Evolutionary conservation across 2,888 invertebrate genomes (phyloP).

Genomic region (Ectemnius lituratus): DNA sequence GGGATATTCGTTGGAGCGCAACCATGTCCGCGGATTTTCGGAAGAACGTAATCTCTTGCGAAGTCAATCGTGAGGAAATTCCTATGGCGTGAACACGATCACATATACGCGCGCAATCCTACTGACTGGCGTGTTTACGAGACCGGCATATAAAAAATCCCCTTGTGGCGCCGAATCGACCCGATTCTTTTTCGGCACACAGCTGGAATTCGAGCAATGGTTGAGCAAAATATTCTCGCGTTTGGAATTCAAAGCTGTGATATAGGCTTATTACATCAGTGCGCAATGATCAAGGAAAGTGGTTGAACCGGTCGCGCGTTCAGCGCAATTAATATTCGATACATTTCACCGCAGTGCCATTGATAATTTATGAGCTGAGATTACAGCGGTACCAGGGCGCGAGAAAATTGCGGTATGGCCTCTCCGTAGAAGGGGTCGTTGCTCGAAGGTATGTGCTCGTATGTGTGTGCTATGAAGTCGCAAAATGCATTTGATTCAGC

Average conservation of each 20-base stretch:
- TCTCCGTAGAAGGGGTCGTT: not conserved
- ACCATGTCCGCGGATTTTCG: not conserved
- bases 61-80: conserved; percentile 35
- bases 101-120: too few relatives aligned
- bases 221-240: too few relatives aligned
- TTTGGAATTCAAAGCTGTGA: too few relatives aligned
- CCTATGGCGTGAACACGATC: conserved; percentile 9
- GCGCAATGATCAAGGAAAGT: not conserved
- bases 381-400: conserved; percentile 19
- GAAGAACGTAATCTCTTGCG: conserved; percentile 30
- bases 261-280: too few relatives aligned
- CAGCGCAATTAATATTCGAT: not conserved
- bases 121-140: too few relatives aligned
- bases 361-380: conserved; percentile 22
- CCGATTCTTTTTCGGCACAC: too few relatives aligned
- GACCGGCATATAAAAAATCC: too few relatives aligned
- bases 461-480: not conserved
- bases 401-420: not conserved
- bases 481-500: conserved; percentile 39
- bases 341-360: not conserved
- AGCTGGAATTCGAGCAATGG: too few relatives aligned
- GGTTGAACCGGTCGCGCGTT: not conserved
- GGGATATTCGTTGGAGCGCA: conserved; percentile 27
- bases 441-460: not conserved
- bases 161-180: too few relatives aligned